A percentile compares a stretch with the other conserved stretches of the same genome.
phyloP scores from a whole-genome alignment of 2,113 vertebrate genomes.

The Parus major region DNA sequence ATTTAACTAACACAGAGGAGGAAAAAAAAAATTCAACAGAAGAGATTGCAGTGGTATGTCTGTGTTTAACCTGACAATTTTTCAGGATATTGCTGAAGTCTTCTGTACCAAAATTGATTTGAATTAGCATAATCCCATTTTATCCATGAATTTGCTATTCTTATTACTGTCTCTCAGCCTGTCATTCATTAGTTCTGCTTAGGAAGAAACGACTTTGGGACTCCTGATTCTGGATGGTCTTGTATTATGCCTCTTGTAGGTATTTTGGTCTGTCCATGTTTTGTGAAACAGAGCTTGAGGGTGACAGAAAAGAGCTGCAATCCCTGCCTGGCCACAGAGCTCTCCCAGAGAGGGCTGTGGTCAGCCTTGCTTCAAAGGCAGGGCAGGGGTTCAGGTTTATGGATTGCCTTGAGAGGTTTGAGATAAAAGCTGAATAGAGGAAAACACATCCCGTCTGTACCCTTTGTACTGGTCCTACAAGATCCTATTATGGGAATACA shows the following conservation, averaged over 20 bases:
- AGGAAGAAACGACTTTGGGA: neutral
- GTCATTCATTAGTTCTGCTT: conserved; percentile 10
- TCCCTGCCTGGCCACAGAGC: neutral
- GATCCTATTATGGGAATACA: neutral
- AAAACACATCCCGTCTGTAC: neutral
- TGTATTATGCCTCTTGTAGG: neutral
- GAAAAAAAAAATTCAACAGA: neutral
- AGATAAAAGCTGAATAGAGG: neutral
- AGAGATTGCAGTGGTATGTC: neutral
- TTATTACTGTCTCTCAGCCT: neutral
- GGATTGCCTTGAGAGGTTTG: neutral
- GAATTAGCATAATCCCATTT: conserved; percentile 32
- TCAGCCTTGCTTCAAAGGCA: neutral
- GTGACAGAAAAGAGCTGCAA: neutral
- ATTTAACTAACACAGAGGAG: neutral
- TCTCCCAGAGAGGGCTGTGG: neutral
- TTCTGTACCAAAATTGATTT: conserved; percentile 10
- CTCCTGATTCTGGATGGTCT: neutral
- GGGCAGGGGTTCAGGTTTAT: neutral
- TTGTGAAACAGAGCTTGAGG: neutral
- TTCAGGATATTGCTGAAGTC: neutral
- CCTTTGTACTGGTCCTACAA: neutral
- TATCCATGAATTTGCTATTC: neutral
- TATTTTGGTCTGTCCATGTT: neutral
- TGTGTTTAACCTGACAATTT: conserved; percentile 26